Conservation (phyloP, 2,888 invertebrate species). For the Pherbina coryleti region DNA sequence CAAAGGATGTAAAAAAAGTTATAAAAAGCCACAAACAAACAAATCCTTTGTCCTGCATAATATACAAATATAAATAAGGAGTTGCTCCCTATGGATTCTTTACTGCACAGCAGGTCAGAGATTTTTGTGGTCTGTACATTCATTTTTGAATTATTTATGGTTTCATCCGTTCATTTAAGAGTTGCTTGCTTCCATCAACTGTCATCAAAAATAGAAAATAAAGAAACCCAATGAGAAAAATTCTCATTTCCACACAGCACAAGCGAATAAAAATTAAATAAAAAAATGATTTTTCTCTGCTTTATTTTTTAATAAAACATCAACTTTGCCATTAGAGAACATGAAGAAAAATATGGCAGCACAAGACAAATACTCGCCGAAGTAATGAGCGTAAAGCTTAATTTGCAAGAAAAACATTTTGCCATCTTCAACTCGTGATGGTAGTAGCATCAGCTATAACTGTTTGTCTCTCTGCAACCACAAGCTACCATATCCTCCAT, state of each 20-base stretch:
- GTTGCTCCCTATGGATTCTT: neutral
- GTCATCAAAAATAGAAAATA: no score
- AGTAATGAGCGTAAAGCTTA: neutral
- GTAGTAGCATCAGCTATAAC: neutral
- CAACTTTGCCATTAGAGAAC: neutral
- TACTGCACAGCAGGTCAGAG: neutral
- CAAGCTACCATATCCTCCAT: neutral
- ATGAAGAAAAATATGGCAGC: neutral
- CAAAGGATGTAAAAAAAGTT: neutral
- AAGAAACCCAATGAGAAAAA: no score
- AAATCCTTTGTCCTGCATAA: no score
- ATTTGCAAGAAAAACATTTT: slow-evolving; percentile 1
- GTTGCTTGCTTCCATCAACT: no score
- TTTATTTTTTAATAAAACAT: no score
- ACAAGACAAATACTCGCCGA: neutral
- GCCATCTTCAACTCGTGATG: neutral
- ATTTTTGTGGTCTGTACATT: neutral
- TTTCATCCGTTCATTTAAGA: no score
- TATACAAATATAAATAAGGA: neutral
- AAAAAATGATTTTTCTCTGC: neutral
- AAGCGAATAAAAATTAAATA: neutral
- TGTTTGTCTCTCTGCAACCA: neutral
- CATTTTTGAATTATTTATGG: no score
- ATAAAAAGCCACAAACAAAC: neutral
- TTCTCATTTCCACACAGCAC: no score